phyloP scores from a whole-genome alignment of 2,888 invertebrate genomes.

The Antheraea assamensis region DNA sequence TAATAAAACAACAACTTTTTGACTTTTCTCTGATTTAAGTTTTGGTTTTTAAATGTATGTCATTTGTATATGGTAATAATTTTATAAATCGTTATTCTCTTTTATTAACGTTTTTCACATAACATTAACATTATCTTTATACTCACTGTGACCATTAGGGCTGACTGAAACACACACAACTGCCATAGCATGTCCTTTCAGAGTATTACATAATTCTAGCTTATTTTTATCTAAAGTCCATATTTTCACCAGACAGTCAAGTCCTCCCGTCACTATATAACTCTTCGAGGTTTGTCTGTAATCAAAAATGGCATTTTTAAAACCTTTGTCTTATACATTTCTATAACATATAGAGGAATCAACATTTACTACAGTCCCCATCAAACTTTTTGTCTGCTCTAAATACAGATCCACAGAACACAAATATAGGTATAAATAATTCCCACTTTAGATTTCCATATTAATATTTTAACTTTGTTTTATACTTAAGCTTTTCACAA shows the following conservation, averaged over 20 bases:
- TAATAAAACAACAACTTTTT: no score
- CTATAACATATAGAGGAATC: background rate
- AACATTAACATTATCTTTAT: background rate
- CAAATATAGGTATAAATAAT: no score
- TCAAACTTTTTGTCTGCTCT: no score
- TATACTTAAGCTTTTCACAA: no score
- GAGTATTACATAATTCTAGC: conserved; percentile 87
- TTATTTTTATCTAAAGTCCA: conserved; percentile 89
- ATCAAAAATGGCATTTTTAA: conserved; percentile 29
- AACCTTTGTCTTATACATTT: background rate
- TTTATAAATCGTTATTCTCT: no score
- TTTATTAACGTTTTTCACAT: background rate
- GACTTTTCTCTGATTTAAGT: no score
- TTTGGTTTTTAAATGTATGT: no score
- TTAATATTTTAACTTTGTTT: no score
- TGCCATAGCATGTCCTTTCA: conserved; percentile 95
- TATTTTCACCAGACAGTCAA: conserved; percentile 95
- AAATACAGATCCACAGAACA: no score
- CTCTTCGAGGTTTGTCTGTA: conserved; percentile 82
- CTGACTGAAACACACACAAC: conserved; percentile 96
- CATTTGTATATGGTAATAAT: no score
- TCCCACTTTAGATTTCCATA: no score
- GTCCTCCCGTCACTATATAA: conserved; percentile 93
- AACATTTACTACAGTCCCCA: no score
- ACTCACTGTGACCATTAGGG: conserved; percentile 91